Evolutionary conservation across 35 echinoderm and acorn worm genomes (phyloP), one percentile per base, ranked within the genome.

Genomic region (Diadema setosum): DNA sequence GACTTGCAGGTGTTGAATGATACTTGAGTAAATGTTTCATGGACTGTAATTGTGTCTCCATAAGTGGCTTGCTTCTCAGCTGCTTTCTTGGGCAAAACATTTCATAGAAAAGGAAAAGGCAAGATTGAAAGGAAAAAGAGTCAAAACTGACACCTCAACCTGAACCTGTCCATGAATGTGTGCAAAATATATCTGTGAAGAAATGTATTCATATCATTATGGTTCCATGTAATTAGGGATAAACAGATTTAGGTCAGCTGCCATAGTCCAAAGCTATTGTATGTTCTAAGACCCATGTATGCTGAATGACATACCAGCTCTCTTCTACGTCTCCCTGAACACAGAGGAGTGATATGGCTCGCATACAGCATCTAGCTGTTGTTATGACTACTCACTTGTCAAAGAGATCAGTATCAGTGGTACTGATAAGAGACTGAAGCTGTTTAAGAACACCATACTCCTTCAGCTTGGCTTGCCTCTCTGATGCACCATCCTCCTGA

Each of bases 381-480:
- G n/a, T n/a, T n/a, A n/a, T n/a, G n/a, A n/a, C n/a, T 12, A 93
- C 92, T 89, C 80, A 94, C 96, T 94, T 98, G 56, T 98, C 96
- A 89, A 94, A 92, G 20, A 98, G 83, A 21, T 86, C 82, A 34
- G 89, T 87, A 58, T 98, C 92, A 46, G 84, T 92, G 3, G 96
- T 88, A 60, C 57, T 91, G 17, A 94, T 86, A 21, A 98, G 34
- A 65, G 93, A 87, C 73, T 94, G 88, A 30, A 98, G 89, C 30
- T 94, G 87, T 91, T 98, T 98, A 63, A 94, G 93, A 8, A 98
- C 87, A 7, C 92, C 93, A 50, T 89, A 91, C 39, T 98, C 96
- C 40, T 94, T 94, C 5, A 98, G 92, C 64, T 98, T 98, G 7
- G 85, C 81, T 50, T 94, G 93, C 42, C 96, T 98, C 39, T 94